phyloP scores from a whole-genome alignment of 2,888 invertebrate species.

The Apotomis capreana region DNA sequence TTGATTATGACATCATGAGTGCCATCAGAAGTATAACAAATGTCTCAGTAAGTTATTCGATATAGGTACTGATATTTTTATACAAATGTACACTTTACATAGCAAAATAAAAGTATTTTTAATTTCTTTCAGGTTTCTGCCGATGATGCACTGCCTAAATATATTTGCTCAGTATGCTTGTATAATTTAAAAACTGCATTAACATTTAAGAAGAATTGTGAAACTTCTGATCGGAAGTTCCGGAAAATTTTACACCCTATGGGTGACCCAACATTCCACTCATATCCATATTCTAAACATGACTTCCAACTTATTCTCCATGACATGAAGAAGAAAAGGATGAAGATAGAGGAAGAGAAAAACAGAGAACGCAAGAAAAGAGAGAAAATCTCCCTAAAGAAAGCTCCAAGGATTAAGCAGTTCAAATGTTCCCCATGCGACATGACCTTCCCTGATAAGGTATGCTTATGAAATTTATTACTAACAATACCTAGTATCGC shows the following conservation, averaged over 20 bases:
- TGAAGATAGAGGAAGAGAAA: slow-evolving; percentile 64
- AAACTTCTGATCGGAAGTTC: slow-evolving; percentile 70
- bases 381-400: slow-evolving; percentile 63
- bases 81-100: too few species aligned
- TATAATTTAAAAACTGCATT: slow-evolving; percentile 67
- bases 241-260: slow-evolving; percentile 71
- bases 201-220: slow-evolving; percentile 71
- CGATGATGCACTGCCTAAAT: slow-evolving; percentile 76
- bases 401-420: slow-evolving; percentile 65
- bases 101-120: not conserved
- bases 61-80: too few species aligned
- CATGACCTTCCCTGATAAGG: slow-evolving; percentile 70
- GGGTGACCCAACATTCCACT: slow-evolving; percentile 69
- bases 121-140: slow-evolving; percentile 63
- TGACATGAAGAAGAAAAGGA: slow-evolving; percentile 70
- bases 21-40: slow-evolving; percentile 70
- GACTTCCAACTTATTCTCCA: slow-evolving; percentile 76
- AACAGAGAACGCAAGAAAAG: slow-evolving; percentile 61
- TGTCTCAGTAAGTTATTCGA: slow-evolving; percentile 64
- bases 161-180: slow-evolving; percentile 72
- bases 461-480: slow-evolving; percentile 42
- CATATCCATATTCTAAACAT: slow-evolving; percentile 79
- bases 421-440: slow-evolving; percentile 76
- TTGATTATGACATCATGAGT: slow-evolving; percentile 69
- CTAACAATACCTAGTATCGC: too few species aligned